These are phyloP conservation scores for Hyles euphorbiae DNA, from an alignment of 1,140 invertebrate genomes.

Conservation along the genomic window DNA sequence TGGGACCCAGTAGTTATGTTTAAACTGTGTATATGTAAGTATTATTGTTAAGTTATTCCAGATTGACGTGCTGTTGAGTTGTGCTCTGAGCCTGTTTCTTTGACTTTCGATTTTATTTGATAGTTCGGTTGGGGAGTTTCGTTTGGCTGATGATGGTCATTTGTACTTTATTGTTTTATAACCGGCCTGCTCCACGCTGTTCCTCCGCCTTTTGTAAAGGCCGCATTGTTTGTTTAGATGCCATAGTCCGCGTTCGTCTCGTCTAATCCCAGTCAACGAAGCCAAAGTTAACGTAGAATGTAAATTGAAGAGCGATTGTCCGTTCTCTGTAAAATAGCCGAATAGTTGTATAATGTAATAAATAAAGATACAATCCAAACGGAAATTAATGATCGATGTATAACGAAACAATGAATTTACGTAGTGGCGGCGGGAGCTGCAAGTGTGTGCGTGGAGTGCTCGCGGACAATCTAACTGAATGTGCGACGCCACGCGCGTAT, in stretches of 20 bases:
- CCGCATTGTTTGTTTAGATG: constrained; percentile 4
- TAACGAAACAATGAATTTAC: too few relatives aligned
- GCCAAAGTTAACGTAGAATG: constrained; percentile 30
- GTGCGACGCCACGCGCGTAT: constrained; percentile 19
- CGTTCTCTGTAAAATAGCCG: constrained; percentile 2
- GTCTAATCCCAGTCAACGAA: constrained; percentile 35
- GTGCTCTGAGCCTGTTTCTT: constrained; percentile 25
- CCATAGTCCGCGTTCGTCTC: background rate
- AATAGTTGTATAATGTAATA: background rate
- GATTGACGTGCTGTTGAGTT: constrained; percentile 52
- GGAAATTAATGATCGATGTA: background rate
- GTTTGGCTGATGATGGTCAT: constrained; percentile 20
- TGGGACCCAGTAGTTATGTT: constrained; percentile 68
- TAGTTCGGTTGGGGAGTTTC: constrained; percentile 18
- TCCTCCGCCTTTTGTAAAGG: background rate
- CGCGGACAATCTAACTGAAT: background rate
- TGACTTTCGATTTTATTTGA: constrained; percentile 23
- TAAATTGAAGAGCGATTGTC: constrained; percentile 4
- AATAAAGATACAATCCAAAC: background rate
- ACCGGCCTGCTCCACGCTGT: background rate
- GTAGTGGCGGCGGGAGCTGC: background rate
- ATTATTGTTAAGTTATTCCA: constrained; percentile 68
- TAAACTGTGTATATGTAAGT: constrained; percentile 60
- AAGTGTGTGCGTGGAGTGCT: constrained; percentile 5
- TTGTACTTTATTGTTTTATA: background rate